Conservation (phyloP, 1,140 invertebrate species). For the Thalassaphorura encarpata region DNA sequence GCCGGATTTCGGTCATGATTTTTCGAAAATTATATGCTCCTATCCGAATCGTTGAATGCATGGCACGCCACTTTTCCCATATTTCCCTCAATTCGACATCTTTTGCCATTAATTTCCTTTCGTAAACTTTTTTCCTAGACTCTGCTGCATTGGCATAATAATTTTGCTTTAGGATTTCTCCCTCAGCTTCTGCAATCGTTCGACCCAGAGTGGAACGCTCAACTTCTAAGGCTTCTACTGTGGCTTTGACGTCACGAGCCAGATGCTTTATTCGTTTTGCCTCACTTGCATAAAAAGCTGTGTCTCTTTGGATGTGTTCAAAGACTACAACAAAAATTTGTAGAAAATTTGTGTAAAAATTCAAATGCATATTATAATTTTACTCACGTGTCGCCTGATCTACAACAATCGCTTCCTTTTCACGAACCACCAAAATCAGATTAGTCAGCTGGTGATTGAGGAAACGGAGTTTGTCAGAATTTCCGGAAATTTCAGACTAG, state of each 20-base stretch:
- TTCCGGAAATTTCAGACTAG: neutral
- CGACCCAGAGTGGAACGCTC: slow-evolving; percentile 15
- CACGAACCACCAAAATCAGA: slow-evolving; percentile 7
- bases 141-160: slow-evolving; percentile 17
- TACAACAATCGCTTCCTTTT: too few species aligned
- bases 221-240: slow-evolving; percentile 15
- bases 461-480: neutral
- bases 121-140: slow-evolving; percentile 1
- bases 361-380: neutral
- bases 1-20: slow-evolving; percentile 19
- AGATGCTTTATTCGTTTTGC: slow-evolving; percentile 12
- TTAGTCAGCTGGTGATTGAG: slow-evolving; percentile 8
- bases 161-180: slow-evolving; percentile 14
- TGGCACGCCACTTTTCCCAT: slow-evolving; percentile 19
- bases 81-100: slow-evolving; percentile 19
- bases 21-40: slow-evolving; percentile 26
- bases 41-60: slow-evolving; percentile 25
- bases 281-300: slow-evolving; percentile 15
- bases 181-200: slow-evolving; percentile 14
- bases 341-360: neutral
- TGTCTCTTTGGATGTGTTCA: slow-evolving; percentile 16
- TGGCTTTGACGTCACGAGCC: slow-evolving; percentile 9
- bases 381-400: slow-evolving; percentile 6
- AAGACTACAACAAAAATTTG: slow-evolving; percentile 2
- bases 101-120: slow-evolving; percentile 13